Evolutionary conservation across 2,113 vertebrate species (phyloP), one percentile per base, ranked within the genome.

Genomic region (Sinocyclocheilus grahami): DNA sequence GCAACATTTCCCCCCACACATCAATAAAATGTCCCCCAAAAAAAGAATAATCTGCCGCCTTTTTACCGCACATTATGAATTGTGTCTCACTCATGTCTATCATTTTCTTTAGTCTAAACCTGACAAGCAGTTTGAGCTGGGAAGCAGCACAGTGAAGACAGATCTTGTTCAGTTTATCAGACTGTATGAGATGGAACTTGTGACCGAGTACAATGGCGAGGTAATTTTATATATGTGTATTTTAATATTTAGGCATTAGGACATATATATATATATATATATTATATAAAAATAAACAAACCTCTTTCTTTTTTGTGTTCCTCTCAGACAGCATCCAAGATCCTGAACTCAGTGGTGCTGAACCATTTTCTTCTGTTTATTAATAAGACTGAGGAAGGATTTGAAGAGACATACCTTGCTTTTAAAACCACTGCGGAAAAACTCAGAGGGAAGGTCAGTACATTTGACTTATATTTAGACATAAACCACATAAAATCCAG

Each of bases 331-430:
- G 95, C 95, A 88, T 86, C 94, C 83, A 95, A 96, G 94, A 97
- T 98, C 92, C 94, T 97, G 76, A 92, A 95, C 77, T 92, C 95
- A 22, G 93, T 93, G 5, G 92, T 98, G 83, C 90, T 92, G 67
- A 96, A 92, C 89, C 98, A 99, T 85, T 96, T 97, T 76, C 86
- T 99, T 88, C 95, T 99, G 39, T 98, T 99, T 82, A 92, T 95
- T 88, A 96, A 96, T 89, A 95, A 80, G 83, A 94, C 89, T 78
- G 95, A 92, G 0, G 87, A 91, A 67, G 85, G 85, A 0, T 97
- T 95, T 72, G 37, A 1, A 7, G 33, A 14, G n/a, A 93, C 95
- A 86, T 91, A 95, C 18, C 87, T 90, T 42, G 94, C 95, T 87
- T 98, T 96, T 75, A 89, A 90, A 55, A 79, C 53, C 9, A 90